These are phyloP conservation scores for Trachymyrmex septentrionalis DNA, from an alignment of 1,140 invertebrate species.

Conservation along the genomic window DNA sequence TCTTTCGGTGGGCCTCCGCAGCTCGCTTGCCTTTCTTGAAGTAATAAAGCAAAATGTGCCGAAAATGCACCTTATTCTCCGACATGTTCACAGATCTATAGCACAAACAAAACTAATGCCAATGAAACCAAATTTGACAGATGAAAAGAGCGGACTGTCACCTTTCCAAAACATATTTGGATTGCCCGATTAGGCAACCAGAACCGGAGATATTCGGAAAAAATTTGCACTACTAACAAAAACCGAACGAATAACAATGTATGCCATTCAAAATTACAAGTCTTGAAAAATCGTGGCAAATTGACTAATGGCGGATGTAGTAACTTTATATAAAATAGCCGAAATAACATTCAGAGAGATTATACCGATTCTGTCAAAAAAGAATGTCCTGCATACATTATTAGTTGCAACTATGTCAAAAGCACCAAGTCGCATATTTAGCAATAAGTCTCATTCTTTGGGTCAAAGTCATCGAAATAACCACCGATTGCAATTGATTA, in stretches of 20 bases:
- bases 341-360: conserved; percentile 12
- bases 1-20: too few species aligned
- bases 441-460: not conserved
- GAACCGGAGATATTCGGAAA: too few species aligned
- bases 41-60: too few species aligned
- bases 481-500: conserved; percentile 10
- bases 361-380: not conserved
- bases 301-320: not conserved
- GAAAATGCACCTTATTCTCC: too few species aligned
- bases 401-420: not conserved
- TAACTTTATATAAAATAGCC: conserved; percentile 4
- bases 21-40: too few species aligned
- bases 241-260: not conserved
- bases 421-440: not conserved
- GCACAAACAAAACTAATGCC: too few species aligned
- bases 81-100: too few species aligned
- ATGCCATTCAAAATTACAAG: not conserved
- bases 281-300: not conserved
- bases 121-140: too few species aligned
- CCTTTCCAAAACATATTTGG: too few species aligned
- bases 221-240: too few species aligned
- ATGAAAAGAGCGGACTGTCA: too few species aligned
- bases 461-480: not conserved
- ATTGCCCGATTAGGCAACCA: too few species aligned
- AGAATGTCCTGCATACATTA: not conserved